phyloP scores from a whole-genome alignment of 1,140 invertebrate genomes.

The Muscidifurax raptorellus region DNA sequence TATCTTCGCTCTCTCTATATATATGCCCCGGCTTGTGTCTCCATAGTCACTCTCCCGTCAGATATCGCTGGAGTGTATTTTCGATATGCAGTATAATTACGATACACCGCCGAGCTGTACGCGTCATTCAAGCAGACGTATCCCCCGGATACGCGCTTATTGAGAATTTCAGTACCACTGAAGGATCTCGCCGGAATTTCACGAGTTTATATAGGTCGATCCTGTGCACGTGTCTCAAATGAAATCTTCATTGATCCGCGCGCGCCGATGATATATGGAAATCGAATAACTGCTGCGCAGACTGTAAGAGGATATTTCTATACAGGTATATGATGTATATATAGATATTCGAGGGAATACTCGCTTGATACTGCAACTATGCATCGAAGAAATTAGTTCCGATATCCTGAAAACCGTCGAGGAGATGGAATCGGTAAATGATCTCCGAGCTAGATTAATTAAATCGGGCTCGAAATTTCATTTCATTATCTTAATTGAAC shows the following conservation, averaged over 20 bases:
- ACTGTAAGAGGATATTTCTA: background rate
- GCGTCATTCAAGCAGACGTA: no score
- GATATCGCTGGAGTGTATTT: background rate
- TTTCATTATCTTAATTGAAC: constrained; percentile 49
- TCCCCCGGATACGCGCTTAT: no score
- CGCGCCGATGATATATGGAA: background rate
- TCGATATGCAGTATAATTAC: no score
- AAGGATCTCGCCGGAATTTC: no score
- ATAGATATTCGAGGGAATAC: background rate
- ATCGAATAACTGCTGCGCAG: constrained; percentile 3
- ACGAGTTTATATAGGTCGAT: no score
- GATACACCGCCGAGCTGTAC: no score
- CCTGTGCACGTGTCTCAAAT: no score
- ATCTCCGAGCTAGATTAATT: constrained; percentile 40
- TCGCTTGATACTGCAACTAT: no score
- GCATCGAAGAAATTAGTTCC: constrained; percentile 36
- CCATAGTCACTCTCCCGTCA: background rate
- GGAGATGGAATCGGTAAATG: constrained; percentile 33
- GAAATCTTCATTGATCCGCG: no score
- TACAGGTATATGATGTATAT: background rate
- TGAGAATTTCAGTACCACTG: no score
- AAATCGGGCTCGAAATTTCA: constrained; percentile 50
- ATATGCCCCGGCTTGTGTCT: background rate
- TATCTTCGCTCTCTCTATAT: no score
- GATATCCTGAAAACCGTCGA: constrained; percentile 20